Evolutionary conservation across 2,888 invertebrate species (phyloP).

Genomic region (Gymnoscelis rufifasciata): DNA sequence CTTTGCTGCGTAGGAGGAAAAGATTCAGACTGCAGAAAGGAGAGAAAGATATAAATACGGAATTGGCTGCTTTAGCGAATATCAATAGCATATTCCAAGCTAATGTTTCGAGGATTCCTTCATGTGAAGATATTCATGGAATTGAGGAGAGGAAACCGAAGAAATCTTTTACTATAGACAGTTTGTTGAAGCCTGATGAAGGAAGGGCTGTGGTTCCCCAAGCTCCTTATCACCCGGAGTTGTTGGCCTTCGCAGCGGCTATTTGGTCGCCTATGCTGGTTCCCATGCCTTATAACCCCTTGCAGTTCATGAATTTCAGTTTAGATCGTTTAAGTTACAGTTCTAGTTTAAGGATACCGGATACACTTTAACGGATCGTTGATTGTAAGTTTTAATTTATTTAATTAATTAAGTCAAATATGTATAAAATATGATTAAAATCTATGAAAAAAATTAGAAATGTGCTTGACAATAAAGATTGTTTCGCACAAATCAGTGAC

Average conservation of each 20-base stretch:
- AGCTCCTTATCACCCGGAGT: conserved; percentile 37
- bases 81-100: conserved; percentile 81
- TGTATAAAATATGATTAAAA: conserved; percentile 16
- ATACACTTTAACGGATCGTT: conserved; percentile 11
- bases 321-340: conserved; percentile 28
- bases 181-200: conserved; percentile 77
- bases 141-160: conserved; percentile 66
- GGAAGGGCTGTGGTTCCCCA: conserved; percentile 36
- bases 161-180: conserved; percentile 90
- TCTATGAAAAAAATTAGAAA: conserved; percentile 35
- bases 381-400: background rate
- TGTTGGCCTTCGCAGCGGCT: conserved; percentile 44
- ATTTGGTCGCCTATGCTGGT: conserved; percentile 44
- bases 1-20: conserved; percentile 87
- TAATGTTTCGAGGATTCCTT: conserved; percentile 42
- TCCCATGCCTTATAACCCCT: conserved; percentile 34
- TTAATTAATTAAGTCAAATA: conserved; percentile 2
- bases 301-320: conserved; percentile 40
- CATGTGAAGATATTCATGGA: conserved; percentile 27
- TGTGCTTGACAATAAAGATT: conserved; percentile 50
- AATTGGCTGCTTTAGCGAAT: conserved; percentile 82
- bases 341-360: conserved; percentile 18
- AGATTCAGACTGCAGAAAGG: conserved; percentile 84
- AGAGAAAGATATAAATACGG: conserved; percentile 70
- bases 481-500: too few species aligned